Evolutionary conservation across 2,888 invertebrate genomes (phyloP).

Genomic region (Phyllotreta striolata): DNA sequence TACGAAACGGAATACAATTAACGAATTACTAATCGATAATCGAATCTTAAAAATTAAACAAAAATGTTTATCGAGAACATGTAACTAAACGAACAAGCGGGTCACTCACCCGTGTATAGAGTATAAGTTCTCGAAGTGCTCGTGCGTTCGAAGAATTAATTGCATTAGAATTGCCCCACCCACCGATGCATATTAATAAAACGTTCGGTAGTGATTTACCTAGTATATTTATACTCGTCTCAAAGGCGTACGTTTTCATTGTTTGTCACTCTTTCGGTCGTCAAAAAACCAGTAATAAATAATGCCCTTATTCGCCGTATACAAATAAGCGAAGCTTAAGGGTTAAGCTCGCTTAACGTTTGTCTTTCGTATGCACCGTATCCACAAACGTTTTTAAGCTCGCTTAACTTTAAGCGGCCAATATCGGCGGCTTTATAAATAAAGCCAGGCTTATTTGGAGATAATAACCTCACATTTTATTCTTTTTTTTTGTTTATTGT

Average conservation of each 20-base stretch:
- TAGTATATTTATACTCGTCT: constrained; percentile 14
- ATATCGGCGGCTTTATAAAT: no score
- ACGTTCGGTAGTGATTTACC: constrained; percentile 58
- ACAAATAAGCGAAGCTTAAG: no score
- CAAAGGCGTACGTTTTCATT: constrained; percentile 17
- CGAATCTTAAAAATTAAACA: background rate
- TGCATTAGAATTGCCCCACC: constrained; percentile 61
- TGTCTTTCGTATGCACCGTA: no score
- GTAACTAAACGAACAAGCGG: constrained; percentile 34
- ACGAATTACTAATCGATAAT: constrained; percentile 3
- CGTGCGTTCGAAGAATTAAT: constrained; percentile 54
- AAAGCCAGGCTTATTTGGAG: no score
- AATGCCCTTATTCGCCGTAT: no score
- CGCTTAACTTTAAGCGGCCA: no score
- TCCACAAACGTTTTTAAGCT: no score
- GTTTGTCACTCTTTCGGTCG: background rate
- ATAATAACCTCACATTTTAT: no score
- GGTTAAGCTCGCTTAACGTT: no score
- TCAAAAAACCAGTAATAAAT: no score
- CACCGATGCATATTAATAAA: constrained; percentile 61
- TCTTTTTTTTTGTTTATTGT: no score
- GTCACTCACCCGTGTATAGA: constrained; percentile 54
- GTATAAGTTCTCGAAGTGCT: constrained; percentile 38
- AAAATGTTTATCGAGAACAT: background rate
- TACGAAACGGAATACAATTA: no score